These are phyloP conservation scores for Myoxocephalus aenaeus DNA, from an alignment of 2,797 vertebrate species.

Conservation along the genomic window DNA sequence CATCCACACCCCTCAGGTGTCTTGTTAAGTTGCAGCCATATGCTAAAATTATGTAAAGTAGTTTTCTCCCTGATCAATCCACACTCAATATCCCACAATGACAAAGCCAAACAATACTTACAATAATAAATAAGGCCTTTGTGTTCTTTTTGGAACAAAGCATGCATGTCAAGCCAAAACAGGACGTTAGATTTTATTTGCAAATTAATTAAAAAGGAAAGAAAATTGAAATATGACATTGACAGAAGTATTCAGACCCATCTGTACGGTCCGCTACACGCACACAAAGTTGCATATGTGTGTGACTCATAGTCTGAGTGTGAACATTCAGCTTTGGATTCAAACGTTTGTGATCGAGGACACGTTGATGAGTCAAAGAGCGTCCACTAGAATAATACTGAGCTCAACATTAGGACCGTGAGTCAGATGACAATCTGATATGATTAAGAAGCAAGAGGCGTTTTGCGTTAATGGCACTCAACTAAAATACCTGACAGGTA, in stretches of 20 bases:
- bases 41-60: not conserved
- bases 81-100: too few species aligned
- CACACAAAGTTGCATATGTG: not conserved
- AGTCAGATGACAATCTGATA: not conserved
- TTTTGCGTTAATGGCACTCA: not conserved
- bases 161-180: too few species aligned
- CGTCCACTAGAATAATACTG: not conserved
- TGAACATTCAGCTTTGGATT: not conserved
- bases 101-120: too few species aligned
- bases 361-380: not conserved
- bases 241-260: too few species aligned
- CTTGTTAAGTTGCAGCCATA: not conserved
- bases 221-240: too few species aligned
- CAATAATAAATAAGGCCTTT: too few species aligned
- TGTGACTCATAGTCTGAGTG: not conserved
- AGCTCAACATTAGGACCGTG: not conserved
- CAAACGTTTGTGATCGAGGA: not conserved
- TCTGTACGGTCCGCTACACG: too few species aligned
- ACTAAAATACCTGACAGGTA: not conserved
- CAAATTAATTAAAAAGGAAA: too few species aligned
- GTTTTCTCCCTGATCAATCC: too few species aligned
- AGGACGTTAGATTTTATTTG: too few species aligned
- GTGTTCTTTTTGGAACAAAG: too few species aligned
- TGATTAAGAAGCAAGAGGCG: not conserved
- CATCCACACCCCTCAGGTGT: too few species aligned